phyloP scores from a whole-genome alignment of 2,888 invertebrate species.

The Linyphia triangularis region DNA sequence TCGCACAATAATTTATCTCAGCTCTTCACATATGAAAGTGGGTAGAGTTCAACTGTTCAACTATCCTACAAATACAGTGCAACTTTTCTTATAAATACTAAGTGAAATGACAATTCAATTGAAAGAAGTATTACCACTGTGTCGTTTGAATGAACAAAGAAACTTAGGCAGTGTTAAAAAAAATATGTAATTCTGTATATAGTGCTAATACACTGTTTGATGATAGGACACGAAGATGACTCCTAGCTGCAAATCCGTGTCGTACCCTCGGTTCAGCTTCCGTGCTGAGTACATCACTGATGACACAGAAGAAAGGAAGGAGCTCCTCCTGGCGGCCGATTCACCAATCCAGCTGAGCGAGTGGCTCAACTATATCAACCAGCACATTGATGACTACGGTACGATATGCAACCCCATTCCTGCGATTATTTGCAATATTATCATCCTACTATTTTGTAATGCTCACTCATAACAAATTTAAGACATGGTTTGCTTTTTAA shows the following conservation, averaged over 20 bases:
- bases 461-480: neutral
- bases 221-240: slow-evolving; percentile 68
- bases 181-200: no score
- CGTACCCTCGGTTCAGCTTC: slow-evolving; percentile 70
- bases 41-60: no score
- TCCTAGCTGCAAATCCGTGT: slow-evolving; percentile 58
- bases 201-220: neutral
- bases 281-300: slow-evolving; percentile 49
- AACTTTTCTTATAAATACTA: no score
- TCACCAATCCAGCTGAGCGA: slow-evolving; percentile 80
- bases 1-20: no score
- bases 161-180: no score
- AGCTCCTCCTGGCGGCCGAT: slow-evolving; percentile 60
- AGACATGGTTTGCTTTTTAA: no score
- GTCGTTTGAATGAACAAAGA: no score
- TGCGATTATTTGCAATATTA: neutral
- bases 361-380: slow-evolving; percentile 82
- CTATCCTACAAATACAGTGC: no score
- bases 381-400: slow-evolving; percentile 83
- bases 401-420: slow-evolving; percentile 61
- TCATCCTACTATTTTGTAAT: neutral
- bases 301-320: slow-evolving; percentile 33
- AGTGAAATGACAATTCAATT: no score
- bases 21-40: no score
- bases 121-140: no score